Conservation (phyloP, 2,888 invertebrate species). For the Andrena marginata region DNA sequence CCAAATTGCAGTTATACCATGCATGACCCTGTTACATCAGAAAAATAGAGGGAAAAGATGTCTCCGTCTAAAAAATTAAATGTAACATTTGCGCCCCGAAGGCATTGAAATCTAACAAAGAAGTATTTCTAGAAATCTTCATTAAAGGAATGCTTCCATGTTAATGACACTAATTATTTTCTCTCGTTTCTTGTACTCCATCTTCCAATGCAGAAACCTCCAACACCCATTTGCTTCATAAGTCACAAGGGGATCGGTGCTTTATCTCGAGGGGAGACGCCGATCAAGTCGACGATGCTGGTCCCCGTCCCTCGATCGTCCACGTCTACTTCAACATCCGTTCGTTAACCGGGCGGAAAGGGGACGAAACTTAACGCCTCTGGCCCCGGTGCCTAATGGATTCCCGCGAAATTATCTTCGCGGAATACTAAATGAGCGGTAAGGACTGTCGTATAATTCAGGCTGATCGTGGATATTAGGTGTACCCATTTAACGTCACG, state of each 20-base stretch:
- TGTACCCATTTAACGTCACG: constrained; percentile 75
- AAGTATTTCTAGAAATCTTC: not conserved
- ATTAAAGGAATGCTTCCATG: not conserved
- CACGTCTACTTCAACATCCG: constrained; percentile 41
- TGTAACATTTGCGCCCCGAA: too few species aligned
- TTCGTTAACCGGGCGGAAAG: constrained; percentile 20
- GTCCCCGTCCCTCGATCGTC: constrained; percentile 5
- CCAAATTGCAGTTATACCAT: too few species aligned
- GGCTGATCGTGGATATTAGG: constrained; percentile 72
- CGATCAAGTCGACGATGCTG: constrained; percentile 34
- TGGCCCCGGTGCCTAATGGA: constrained; percentile 68
- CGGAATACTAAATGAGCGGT: constrained; percentile 77
- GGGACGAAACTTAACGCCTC: constrained; percentile 65
- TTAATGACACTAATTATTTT: not conserved
- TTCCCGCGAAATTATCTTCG: constrained; percentile 76
- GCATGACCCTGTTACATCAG: too few species aligned
- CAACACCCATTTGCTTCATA: not conserved
- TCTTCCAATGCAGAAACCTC: not conserved
- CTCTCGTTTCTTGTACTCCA: not conserved
- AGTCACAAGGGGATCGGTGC: constrained; percentile 30
- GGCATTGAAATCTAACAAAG: not conserved
- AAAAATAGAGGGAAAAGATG: too few species aligned
- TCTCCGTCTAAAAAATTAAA: too few species aligned
- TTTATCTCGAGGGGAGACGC: constrained; percentile 9
- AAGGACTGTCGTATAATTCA: constrained; percentile 75